Evolutionary conservation across 2,888 invertebrate species (phyloP), one percentile per base, ranked within the genome.

Genomic region (Spicauda simplicius): DNA sequence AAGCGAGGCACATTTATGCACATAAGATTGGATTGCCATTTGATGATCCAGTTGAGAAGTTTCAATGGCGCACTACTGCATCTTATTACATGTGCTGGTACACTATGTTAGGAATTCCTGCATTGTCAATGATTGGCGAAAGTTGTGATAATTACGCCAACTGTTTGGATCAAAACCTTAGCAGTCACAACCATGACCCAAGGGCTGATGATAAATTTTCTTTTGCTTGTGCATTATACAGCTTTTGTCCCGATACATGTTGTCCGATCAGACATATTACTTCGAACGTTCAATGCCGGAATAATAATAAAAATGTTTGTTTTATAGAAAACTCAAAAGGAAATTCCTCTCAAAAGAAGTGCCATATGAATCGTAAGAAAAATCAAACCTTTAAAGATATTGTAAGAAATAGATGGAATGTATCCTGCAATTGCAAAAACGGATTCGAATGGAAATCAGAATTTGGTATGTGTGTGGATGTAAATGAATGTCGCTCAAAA

Each of bases 81-180:
- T 94, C 94, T 73, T 96, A 95, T 81, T 96, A 93, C 82, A 95
- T 96, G 95, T 96, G 96, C 75, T 95, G 94, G 94, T 95, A 94
- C 77, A 94, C 95, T 16, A 94, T 95, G 94, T 83, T 91, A 58
- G 91, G 91, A 70, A 86, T 77, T 18, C 88, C 93, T 5, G 88
- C 90, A 60, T 80, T 96, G 69, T 84, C 88, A 14, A 87, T 90
- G 78, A 84, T 96, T 52, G 90, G 90, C 0, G 95, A 95, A 74
- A 77, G 83, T 8, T 96, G 96, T 76, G 95, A 95, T 77, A 95
- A 95, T 82, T 94, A 93, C 73, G 95, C 95, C 0, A 85, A 90
- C 76, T 95, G 95, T 75, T 81, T 94, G 68, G 91, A 94, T 74
- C 71, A 80, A 12, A 74, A 76, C 41, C 84, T 81, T 68, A 90